Base-by-base conservation (phyloP, 1,140 invertebrate species). In the Arctopsyche grandis region DNA sequence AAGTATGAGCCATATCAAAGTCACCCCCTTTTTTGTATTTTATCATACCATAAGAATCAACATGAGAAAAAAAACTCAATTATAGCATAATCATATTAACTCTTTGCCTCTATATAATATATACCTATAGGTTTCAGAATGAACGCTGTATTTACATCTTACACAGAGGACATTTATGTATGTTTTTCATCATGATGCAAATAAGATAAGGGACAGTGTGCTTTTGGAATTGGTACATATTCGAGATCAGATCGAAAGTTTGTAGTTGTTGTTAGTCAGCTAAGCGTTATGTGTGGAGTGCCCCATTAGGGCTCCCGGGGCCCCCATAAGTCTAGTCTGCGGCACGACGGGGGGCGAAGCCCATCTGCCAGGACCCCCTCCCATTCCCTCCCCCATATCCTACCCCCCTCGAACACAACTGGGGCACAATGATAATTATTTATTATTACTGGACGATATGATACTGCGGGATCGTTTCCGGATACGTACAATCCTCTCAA, bases 321-420 rank as follows among this genome's bases (percentile, higher is more conserved):
- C 77, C 69, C 79, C 52, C 69, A 78, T 38, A 38, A 1, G 46
- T 79, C 26, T 85, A 83, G 85, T 86, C 84, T 85, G 83, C 78
- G 83, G 83, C 84, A 19, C 85, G n/a, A 81, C 84, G 69, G 86
- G 86, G 85, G 85, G 83, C 84, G 83, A 83, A 84, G 85, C 85
- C 85, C 85, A 85, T 85, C 84, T 83, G 83, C 81, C 79, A 60
- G 77, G 56, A 66, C 81, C 83, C 83, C 73, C 71, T 29, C 63
- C 22, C 0, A 71, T 16, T 26, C 43, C 9, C 70, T 14, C 48
- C 12, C 48, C 48, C 10, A 1, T 1, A 3, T 16, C 48, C 48
- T 12, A 7, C 12, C 12, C 48, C 48, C 48, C 12, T 52, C 16
- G 48, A 52, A 1, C 24, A 46, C 79, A 76, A 73, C 63, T 73